Evolutionary conservation across 2,797 vertebrate genomes (phyloP).

Genomic region (Esox lucius): DNA sequence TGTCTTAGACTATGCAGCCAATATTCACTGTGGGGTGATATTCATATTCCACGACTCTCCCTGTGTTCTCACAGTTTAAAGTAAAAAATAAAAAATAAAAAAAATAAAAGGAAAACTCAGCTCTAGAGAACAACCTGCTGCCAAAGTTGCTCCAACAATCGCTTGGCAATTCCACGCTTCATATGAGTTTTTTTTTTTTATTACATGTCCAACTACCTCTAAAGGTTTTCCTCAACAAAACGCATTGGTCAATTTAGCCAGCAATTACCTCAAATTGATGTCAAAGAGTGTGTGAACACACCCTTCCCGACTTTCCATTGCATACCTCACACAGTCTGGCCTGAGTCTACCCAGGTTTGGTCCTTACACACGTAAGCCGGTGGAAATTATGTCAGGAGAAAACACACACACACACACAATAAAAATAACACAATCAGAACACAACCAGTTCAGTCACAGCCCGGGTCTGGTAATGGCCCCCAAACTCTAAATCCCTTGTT

Average conservation of each 20-base stretch:
- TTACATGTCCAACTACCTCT: not conserved
- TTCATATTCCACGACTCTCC: too few species aligned
- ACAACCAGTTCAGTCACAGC: not conserved
- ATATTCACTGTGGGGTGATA: too few species aligned
- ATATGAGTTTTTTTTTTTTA: not conserved
- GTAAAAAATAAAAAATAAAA: too few species aligned
- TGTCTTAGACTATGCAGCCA: too few species aligned
- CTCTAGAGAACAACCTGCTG: too few species aligned
- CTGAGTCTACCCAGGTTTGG: slow-evolving; percentile 15
- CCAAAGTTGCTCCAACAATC: too few species aligned
- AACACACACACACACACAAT: slow-evolving; percentile 5
- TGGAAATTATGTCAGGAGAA: slow-evolving; percentile 33
- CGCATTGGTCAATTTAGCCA: slow-evolving; percentile 11
- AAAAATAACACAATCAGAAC: slow-evolving; percentile 23
- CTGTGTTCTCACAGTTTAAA: too few species aligned
- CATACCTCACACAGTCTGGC: slow-evolving; percentile 1
- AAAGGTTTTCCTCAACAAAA: slow-evolving; percentile 14
- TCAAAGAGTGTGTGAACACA: slow-evolving; percentile 14
- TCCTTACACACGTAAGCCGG: slow-evolving; percentile 16
- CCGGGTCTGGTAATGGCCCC: not conserved
- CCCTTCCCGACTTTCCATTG: not conserved
- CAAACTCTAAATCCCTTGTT: not conserved
- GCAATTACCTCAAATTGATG: slow-evolving; percentile 26
- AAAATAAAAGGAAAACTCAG: too few species aligned
- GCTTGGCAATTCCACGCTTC: slow-evolving; percentile 11